These are phyloP conservation scores for Lasioglossum morio DNA, from an alignment of 2,888 invertebrate species.

Conservation along the genomic window DNA sequence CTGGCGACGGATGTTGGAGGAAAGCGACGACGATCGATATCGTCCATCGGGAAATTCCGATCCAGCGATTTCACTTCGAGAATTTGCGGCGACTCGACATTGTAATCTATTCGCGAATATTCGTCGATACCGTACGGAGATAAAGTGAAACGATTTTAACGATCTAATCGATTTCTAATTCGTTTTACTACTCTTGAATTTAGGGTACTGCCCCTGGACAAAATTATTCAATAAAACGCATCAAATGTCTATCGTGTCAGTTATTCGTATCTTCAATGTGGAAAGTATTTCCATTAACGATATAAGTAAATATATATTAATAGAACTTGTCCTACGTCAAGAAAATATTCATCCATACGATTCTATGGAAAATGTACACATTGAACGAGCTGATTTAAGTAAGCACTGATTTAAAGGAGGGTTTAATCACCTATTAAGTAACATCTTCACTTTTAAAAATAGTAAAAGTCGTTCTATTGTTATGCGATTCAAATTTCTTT, in stretches of 20 bases:
- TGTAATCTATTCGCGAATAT: neutral
- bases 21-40: slow-evolving; percentile 21
- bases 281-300: no score
- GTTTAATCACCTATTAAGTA: no score
- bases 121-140: neutral
- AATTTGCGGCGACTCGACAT: neutral
- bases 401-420: no score
- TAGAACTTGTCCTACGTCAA: neutral
- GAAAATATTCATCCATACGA: no score
- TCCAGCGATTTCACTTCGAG: slow-evolving; percentile 37
- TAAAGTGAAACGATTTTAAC: neutral
- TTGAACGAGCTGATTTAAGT: no score
- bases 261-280: neutral
- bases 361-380: no score
- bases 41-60: slow-evolving; percentile 16
- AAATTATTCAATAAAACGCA: neutral
- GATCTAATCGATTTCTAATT: neutral
- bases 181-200: neutral
- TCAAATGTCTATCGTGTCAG: neutral
- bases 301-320: neutral
- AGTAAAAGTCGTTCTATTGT: no score
- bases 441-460: no score
- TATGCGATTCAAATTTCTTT: no score
- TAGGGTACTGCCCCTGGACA: neutral
- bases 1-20: slow-evolving; percentile 26